Percentiles rank a stretch among this genome's conserved stretches.
Evolutionary conservation across 2,113 vertebrate genomes (phyloP).

Genomic region (Rallus limicola): DNA sequence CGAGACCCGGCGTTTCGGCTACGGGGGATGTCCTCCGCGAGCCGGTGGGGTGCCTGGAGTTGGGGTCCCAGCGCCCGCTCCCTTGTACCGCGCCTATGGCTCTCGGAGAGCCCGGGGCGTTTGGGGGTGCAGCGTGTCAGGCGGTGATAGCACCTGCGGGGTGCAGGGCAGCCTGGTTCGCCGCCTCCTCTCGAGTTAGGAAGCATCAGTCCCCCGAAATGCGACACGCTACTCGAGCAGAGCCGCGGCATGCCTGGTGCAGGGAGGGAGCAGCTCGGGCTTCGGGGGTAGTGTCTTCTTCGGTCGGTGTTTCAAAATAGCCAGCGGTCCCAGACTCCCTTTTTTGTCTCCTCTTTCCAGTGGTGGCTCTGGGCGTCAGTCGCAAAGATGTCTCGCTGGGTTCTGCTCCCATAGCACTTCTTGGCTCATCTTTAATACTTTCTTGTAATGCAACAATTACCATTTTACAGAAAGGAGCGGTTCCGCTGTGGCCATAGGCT

Average conservation of each 20-base stretch:
- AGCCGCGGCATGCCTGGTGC: neutral
- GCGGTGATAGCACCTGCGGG: neutral
- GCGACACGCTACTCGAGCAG: neutral
- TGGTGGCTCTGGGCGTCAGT: neutral
- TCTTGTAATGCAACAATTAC: neutral
- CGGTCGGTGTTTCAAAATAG: neutral
- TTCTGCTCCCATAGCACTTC: neutral
- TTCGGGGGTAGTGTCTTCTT: neutral
- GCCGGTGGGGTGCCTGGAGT: neutral
- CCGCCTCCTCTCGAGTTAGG: too few relatives aligned
- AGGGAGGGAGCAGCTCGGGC: neutral
- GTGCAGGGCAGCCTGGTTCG: neutral
- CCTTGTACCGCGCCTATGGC: neutral
- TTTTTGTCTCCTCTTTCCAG: neutral
- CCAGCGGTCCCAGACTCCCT: neutral
- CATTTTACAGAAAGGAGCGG: neutral
- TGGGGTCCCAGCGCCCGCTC: neutral
- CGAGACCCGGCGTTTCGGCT: neutral
- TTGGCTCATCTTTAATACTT: neutral
- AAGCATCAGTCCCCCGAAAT: neutral
- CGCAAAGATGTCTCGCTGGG: neutral
- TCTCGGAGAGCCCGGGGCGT: neutral
- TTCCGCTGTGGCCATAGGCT: neutral
- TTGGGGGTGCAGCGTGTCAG: neutral
- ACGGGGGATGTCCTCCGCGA: neutral